phyloP scores from a whole-genome alignment of 2,797 vertebrate species.

The Oreonectes daqikongensis region DNA sequence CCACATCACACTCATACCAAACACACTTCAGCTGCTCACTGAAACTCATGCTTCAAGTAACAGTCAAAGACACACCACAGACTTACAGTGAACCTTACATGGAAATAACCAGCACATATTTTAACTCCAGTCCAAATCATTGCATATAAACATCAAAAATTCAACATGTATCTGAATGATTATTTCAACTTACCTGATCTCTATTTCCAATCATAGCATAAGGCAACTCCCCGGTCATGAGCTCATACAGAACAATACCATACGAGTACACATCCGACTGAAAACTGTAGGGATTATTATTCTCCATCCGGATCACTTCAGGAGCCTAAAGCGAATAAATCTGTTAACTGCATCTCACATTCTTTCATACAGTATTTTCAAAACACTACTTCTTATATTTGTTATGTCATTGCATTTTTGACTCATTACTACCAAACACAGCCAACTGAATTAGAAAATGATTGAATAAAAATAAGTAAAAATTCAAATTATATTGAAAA shows the following conservation, averaged over 20 bases:
- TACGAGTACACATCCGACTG: slow-evolving; percentile 99
- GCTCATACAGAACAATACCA: slow-evolving; percentile 92
- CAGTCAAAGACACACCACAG: neutral
- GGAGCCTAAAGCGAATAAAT: slow-evolving; percentile 80
- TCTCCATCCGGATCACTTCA: slow-evolving; percentile 97
- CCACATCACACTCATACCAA: slow-evolving; percentile 6
- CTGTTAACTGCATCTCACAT: neutral
- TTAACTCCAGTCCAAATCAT: too few species aligned
- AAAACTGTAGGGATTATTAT: slow-evolving; percentile 96
- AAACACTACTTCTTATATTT: too few species aligned
- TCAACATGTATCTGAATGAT: neutral
- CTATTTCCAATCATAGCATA: slow-evolving; percentile 91
- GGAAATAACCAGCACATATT: too few species aligned
- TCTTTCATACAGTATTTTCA: neutral
- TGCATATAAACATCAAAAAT: too few species aligned
- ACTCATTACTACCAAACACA: too few species aligned
- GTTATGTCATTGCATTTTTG: too few species aligned
- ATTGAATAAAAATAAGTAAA: too few species aligned
- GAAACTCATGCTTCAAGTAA: neutral
- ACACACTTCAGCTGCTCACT: neutral
- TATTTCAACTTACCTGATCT: slow-evolving; percentile 83
- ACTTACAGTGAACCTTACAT: neutral
- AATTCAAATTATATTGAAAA: neutral
- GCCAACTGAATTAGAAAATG: neutral
- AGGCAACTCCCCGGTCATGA: slow-evolving; percentile 95